Evolutionary conservation across 2,888 invertebrate genomes (phyloP).

Genomic region (Ethmia dodecea): DNA sequence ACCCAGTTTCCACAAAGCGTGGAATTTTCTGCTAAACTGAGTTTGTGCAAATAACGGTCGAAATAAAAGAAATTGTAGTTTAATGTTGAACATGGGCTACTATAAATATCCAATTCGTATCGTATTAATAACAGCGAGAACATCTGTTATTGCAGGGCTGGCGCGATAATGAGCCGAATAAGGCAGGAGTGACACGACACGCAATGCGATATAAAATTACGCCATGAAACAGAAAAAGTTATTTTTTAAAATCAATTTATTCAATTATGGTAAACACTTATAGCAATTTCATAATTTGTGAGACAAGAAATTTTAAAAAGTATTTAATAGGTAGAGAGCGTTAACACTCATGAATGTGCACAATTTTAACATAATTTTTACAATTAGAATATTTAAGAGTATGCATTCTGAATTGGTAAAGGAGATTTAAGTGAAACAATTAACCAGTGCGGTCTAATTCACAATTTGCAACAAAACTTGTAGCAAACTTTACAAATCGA

Average conservation of each 20-base stretch:
- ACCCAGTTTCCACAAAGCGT: neutral
- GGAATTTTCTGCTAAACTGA: neutral
- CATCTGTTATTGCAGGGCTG: conserved; percentile 53
- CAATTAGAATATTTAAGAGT: no score
- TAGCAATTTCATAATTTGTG: neutral
- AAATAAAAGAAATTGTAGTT: conserved; percentile 7
- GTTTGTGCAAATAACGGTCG: conserved; percentile 7
- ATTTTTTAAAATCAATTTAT: neutral
- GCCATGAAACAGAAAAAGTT: neutral
- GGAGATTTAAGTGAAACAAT: no score
- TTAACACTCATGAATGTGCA: no score
- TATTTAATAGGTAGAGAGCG: no score
- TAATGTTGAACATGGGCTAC: conserved; percentile 19
- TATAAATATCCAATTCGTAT: conserved; percentile 41
- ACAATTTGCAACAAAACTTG: neutral
- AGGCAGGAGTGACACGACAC: conserved; percentile 8
- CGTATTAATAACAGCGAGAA: conserved; percentile 49
- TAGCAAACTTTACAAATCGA: conserved; percentile 39
- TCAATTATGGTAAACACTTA: no score
- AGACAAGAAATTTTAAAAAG: neutral
- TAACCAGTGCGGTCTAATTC: neutral
- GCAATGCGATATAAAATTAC: neutral
- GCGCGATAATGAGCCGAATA: conserved; percentile 40
- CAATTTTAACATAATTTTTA: no score
- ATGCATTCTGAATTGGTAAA: no score